Base-by-base conservation (phyloP, 2,888 invertebrate genomes). In the Lochmaea capreae region DNA sequence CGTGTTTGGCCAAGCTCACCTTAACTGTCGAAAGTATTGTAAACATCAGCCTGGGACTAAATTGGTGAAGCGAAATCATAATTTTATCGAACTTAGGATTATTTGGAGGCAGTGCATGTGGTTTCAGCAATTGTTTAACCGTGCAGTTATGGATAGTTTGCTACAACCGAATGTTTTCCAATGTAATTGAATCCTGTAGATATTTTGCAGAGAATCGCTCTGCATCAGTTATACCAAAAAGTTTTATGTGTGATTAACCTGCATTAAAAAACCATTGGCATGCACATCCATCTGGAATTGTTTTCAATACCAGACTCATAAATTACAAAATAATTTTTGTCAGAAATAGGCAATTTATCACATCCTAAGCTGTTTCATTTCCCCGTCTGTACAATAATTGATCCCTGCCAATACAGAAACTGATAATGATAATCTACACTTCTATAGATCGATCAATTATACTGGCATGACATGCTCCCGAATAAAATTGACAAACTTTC, bases 401-500 rank as follows among this genome's bases (percentile, higher is more conserved):
- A 71, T 71, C 70, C 70, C 70, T 71, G 70, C 66, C 61, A 66
- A 54, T 68, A 43, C 65, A 58, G 54, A 66, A 75, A 63, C 72
- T 72, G 72, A 72, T 67, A 72, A 69, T 71, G 66, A 69, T 72
- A 68, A 59, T 71, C 73, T 62, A 61, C 71, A 65, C 76, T 69
- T 39, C 66, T 67, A 69, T 72, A 58, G 72, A 75, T 77, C 77
- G 73, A 73, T 77, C 74, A 75, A 71, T 75, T 73, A 71, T 73
- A 61, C 33, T 26, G 66, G 43, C 73, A 67, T 69, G 73, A 75
- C 74, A 69, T 54, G 67, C 58, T 73, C 65, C 73, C 72, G 75
- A 73, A 77, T 77, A 71, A 77, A 77, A 77, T 77, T 75, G 77
- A 77, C 77, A 77, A 77, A 77, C 73, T 77, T 77, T 75, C 68